These are phyloP conservation scores for Crenuchus spilurus DNA, from an alignment of 2,797 vertebrate genomes.

Conservation along the genomic window DNA sequence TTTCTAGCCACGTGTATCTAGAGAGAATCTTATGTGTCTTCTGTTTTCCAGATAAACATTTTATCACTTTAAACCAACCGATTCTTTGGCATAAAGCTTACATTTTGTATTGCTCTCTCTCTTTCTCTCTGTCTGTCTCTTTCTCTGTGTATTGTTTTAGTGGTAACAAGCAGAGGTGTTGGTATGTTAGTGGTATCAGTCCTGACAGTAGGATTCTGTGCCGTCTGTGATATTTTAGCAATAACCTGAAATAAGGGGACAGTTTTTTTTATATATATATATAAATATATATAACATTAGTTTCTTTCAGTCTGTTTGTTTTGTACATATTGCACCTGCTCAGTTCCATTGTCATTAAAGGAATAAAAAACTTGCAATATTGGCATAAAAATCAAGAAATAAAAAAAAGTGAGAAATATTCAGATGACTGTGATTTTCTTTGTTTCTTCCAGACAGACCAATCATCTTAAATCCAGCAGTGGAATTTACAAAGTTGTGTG, in stretches of 20 bases:
- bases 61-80: background rate
- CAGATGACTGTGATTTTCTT: constrained; percentile 71
- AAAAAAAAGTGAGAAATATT: constrained; percentile 82
- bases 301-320: constrained; percentile 74
- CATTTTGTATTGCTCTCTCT: constrained; percentile 30
- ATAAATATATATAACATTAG: constrained; percentile 76
- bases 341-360: constrained; percentile 90
- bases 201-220: constrained; percentile 91
- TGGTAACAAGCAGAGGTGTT: constrained; percentile 79
- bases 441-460: no score
- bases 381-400: constrained; percentile 92
- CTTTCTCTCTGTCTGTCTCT: constrained; percentile 42
- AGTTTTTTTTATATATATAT: constrained; percentile 72
- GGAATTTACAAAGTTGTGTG: no score
- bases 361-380: constrained; percentile 84
- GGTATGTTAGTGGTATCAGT: constrained; percentile 85
- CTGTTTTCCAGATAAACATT: background rate
- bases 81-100: constrained; percentile 3
- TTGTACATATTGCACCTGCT: constrained; percentile 97
- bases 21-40: constrained; percentile 11
- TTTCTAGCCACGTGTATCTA: background rate
- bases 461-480: no score
- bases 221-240: constrained; percentile 98
- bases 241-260: constrained; percentile 93
- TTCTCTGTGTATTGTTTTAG: constrained; percentile 77